Percentiles rank a stretch among this genome's conserved stretches.
These are phyloP conservation scores for Latrodectus hesperus DNA, from an alignment of 2,888 invertebrate species.

Conservation along the genomic window DNA sequence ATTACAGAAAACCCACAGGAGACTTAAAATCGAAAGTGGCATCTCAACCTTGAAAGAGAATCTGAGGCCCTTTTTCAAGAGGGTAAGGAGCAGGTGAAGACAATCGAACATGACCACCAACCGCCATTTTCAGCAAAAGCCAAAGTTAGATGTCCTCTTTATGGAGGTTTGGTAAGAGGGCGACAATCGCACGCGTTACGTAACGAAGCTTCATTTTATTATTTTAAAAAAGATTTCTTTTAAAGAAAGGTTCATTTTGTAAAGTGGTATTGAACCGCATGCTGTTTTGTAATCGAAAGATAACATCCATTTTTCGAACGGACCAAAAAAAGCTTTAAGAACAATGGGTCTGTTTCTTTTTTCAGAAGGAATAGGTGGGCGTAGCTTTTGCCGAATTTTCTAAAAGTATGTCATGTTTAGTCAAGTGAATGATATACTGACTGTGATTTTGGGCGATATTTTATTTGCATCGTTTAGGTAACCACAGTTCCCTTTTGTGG, in stretches of 20 bases:
- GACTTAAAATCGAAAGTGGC: constrained; percentile 52
- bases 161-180: not conserved
- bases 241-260: not conserved
- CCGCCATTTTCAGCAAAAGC: not conserved
- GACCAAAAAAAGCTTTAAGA: too few species aligned
- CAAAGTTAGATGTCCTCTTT: not conserved
- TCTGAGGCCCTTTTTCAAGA: not conserved
- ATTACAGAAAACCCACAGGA: constrained; percentile 41
- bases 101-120: not conserved
- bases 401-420: not conserved
- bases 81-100: not conserved
- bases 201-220: not conserved
- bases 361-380: not conserved
- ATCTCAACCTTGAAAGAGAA: constrained; percentile 36
- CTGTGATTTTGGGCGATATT: not conserved
- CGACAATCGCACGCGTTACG: not conserved
- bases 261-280: not conserved
- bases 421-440: not conserved
- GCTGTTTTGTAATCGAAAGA: not conserved
- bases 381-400: not conserved
- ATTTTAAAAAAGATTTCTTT: not conserved
- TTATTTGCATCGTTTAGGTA: not conserved
- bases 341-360: not conserved
- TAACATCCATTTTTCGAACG: too few species aligned
- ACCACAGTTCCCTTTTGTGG: too few species aligned